Evolutionary conservation across 2,113 vertebrate species (phyloP), one percentile per base, ranked within the genome.

Genomic region (Baryphthengus martii): DNA sequence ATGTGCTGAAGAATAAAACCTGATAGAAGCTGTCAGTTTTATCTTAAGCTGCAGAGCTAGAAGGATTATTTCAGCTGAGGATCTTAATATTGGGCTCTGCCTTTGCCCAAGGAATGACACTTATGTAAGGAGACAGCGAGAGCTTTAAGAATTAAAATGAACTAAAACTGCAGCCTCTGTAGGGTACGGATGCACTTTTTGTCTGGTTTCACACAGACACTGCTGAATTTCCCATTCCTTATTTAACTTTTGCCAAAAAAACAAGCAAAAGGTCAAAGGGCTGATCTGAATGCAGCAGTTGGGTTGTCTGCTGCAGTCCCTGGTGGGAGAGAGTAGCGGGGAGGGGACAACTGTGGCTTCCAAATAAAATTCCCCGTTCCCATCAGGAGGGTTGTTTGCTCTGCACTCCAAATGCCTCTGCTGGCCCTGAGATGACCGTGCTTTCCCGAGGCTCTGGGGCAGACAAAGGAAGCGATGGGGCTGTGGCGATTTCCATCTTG

Each of bases 1-100:
- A 61, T 87, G 77, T 89, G 39, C 74, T 85, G 67, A 85, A 89
- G 91, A 95, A 93, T 94, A 82, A 95, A 89, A 93, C 81, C 25
- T 89, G 58, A 89, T 58, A 70, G 87, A 88, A 95, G 52, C 71
- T 91, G 81, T 93, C 93, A 95, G 53, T 97, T 94, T 94, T 96
- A 96, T 91, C 94, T 95, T 91, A 95, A 96, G 53, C 87, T 91
- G 74, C 58, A 75, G 66, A 89, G 66, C 81, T 92, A n/a, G 91
- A 55, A 66, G 91, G 93, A 91, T 96, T 95, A 96, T 94, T 95
- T 91, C 87, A 94, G 49, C 77, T 73, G 81, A 94, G 62, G 37
- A 89, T 95, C 71, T 88, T 91, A 91, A 95, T 95, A 95, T 91
- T 53, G 62, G 84, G 94, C 45, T 89, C 81, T 96, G 81, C 37